Conservation (phyloP, 2,888 invertebrate species). For the Eristalinus aeneus region DNA sequence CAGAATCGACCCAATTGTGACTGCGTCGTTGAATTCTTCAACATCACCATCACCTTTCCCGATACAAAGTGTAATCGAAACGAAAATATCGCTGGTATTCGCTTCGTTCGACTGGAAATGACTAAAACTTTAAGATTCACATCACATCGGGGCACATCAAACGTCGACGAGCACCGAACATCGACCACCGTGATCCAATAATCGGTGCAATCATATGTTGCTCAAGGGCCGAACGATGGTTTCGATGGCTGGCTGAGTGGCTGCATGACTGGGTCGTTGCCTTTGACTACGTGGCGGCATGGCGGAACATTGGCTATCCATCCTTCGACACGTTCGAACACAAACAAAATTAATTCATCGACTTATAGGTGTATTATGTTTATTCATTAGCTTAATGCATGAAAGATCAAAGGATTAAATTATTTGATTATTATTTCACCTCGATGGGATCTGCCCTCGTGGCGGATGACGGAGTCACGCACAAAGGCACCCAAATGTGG, state of each 20-base stretch:
- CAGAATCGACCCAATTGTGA: background rate
- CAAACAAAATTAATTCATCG: constrained; percentile 67
- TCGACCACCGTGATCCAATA: constrained; percentile 38
- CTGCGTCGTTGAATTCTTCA: background rate
- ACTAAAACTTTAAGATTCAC: constrained; percentile 44
- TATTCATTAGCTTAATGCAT: constrained; percentile 70
- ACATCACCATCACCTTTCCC: background rate
- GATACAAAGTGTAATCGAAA: background rate
- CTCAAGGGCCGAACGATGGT: constrained; percentile 18
- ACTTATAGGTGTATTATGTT: constrained; percentile 65
- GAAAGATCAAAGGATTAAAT: constrained; percentile 71
- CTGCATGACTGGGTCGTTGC: background rate
- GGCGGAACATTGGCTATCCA: constrained; percentile 45
- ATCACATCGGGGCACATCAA: constrained; percentile 50
- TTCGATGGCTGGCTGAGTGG: background rate
- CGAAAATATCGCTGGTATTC: background rate
- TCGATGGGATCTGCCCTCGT: constrained; percentile 38
- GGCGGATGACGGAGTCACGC: background rate
- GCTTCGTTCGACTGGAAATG: constrained; percentile 54
- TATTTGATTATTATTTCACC: constrained; percentile 62
- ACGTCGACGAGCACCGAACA: constrained; percentile 19
- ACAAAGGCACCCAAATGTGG: constrained; percentile 12
- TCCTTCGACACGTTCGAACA: constrained; percentile 60
- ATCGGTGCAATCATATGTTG: constrained; percentile 63
- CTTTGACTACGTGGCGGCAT: background rate